These are phyloP conservation scores for Neocrepidodera transversa DNA, from an alignment of 2,888 invertebrate species.

Conservation along the genomic window DNA sequence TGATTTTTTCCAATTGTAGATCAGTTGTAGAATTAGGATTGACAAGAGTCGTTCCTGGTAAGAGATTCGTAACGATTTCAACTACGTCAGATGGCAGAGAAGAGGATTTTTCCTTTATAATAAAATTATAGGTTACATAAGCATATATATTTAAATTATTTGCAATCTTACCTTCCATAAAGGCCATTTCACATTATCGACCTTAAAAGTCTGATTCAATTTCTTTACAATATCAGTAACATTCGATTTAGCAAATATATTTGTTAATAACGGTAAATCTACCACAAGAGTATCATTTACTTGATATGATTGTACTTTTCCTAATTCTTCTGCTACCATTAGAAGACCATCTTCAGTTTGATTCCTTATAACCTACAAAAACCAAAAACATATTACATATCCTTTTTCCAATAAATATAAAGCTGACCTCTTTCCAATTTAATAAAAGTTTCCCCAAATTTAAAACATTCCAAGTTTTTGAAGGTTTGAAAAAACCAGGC, in stretches of 20 bases:
- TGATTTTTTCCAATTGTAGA: constrained; percentile 58
- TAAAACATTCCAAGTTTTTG: constrained; percentile 69
- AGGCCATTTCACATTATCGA: constrained; percentile 60
- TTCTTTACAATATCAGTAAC: constrained; percentile 44
- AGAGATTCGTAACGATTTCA: constrained; percentile 74
- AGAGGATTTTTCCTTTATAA: constrained; percentile 43
- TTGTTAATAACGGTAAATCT: constrained; percentile 56
- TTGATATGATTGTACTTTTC: constrained; percentile 52
- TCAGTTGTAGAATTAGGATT: constrained; percentile 48
- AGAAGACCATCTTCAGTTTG: constrained; percentile 59
- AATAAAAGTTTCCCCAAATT: constrained; percentile 67
- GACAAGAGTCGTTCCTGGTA: constrained; percentile 77
- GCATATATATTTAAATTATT: too few species aligned
- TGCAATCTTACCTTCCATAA: constrained; percentile 62
- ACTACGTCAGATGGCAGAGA: constrained; percentile 58
- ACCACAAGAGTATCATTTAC: constrained; percentile 54
- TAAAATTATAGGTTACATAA: too few species aligned
- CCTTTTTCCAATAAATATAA: not conserved
- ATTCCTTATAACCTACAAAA: constrained; percentile 64
- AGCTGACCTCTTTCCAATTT: constrained; percentile 64
- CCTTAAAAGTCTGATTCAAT: constrained; percentile 51
- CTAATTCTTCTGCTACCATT: constrained; percentile 55
- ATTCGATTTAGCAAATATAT: constrained; percentile 50
- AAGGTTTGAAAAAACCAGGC: constrained; percentile 72
- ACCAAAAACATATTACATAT: not conserved